phyloP scores from a whole-genome alignment of 2,888 invertebrate species.

The Noctua pronuba region DNA sequence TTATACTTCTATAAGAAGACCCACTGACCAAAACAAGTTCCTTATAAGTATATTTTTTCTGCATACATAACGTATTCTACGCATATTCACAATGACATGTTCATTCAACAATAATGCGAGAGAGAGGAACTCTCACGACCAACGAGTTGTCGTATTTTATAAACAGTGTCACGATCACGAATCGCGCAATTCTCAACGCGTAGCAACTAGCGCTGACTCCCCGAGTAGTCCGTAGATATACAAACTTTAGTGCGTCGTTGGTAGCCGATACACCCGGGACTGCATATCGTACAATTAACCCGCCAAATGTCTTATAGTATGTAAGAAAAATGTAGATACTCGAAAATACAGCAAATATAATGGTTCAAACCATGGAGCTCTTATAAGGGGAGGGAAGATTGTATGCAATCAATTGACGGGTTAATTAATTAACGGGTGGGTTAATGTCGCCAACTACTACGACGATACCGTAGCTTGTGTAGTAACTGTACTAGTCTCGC shows the following conservation, averaged over 20 bases:
- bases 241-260: conserved; percentile 27
- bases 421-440: too few species aligned
- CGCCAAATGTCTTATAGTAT: neutral
- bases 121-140: conserved; percentile 67
- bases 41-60: neutral
- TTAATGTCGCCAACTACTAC: neutral
- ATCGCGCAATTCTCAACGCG: conserved; percentile 36
- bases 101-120: conserved; percentile 40
- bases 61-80: conserved; percentile 13
- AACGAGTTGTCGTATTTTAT: conserved; percentile 68
- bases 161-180: conserved; percentile 71
- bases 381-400: neutral
- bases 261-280: conserved; percentile 36
- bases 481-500: neutral
- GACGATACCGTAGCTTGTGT: neutral
- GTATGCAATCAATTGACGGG: neutral
- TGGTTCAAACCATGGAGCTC: neutral
- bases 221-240: conserved; percentile 4
- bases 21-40: neutral
- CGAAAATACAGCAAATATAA: neutral
- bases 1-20: neutral
- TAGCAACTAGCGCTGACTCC: conserved; percentile 2
- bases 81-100: neutral
- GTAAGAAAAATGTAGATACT: neutral
- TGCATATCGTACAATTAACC: conserved; percentile 4